phyloP scores from a whole-genome alignment of 2,113 vertebrate species.

The Pica pica region DNA sequence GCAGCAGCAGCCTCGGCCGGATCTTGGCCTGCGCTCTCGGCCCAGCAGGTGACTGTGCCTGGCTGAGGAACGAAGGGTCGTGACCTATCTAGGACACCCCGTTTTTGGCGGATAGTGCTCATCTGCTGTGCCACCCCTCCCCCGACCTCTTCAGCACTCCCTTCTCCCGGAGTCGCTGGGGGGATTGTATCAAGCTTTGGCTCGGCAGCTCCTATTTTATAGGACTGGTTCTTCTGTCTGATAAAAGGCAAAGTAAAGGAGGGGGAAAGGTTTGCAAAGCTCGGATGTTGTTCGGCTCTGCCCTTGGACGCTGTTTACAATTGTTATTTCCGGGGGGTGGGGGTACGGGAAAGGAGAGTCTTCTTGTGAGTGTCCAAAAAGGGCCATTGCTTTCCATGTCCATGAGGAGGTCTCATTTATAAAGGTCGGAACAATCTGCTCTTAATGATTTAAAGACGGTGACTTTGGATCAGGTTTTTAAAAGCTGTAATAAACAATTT shows the following conservation, averaged over 20 bases:
- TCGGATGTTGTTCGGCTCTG: not conserved
- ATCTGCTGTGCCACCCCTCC: not conserved
- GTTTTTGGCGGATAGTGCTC: not conserved
- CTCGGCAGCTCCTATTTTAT: not conserved
- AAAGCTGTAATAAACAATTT: not conserved
- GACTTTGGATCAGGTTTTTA: not conserved
- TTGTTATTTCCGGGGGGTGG: not conserved
- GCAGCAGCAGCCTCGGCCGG: not conserved
- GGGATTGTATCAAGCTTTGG: too few species aligned
- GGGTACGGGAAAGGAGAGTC: not conserved
- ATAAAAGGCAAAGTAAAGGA: not conserved
- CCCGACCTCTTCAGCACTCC: not conserved
- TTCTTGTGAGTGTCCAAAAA: not conserved
- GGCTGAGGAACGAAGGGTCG: too few species aligned
- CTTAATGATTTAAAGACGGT: conserved; percentile 15
- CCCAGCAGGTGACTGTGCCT: not conserved
- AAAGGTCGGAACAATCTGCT: not conserved
- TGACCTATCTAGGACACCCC: fast-evolving
- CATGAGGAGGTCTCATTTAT: not conserved
- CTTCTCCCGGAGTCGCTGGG: not conserved
- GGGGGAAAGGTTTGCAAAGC: not conserved
- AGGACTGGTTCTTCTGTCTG: not conserved
- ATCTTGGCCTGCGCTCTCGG: not conserved
- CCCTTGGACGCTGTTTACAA: not conserved
- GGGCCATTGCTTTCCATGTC: not conserved